Percentiles rank a stretch among this genome's conserved stretches.
Evolutionary conservation across 2,797 vertebrate genomes (phyloP).

Genomic region (Poecilia wingei): DNA sequence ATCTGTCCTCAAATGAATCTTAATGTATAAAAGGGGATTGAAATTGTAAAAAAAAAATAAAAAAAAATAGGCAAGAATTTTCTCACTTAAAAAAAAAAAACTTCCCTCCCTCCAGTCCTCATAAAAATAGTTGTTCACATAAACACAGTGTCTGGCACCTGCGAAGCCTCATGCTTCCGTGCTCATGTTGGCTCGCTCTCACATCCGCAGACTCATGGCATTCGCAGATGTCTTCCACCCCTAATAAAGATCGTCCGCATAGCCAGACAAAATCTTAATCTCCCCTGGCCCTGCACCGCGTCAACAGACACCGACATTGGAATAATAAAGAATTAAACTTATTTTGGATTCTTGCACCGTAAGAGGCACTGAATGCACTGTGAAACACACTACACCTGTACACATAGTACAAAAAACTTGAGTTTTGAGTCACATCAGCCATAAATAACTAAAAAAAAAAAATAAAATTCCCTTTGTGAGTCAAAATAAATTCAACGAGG

Average conservation of each 20-base stretch:
- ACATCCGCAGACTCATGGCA: slow-evolving; percentile 55
- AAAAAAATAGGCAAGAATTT: not conserved
- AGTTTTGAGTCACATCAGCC: slow-evolving; percentile 33
- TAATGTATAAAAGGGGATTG: not conserved
- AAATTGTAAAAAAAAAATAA: not conserved
- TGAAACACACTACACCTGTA: slow-evolving; percentile 7
- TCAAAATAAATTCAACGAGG: slow-evolving; percentile 44
- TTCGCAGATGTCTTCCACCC: slow-evolving; percentile 64
- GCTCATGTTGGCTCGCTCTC: slow-evolving; percentile 55
- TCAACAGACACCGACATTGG: slow-evolving; percentile 22
- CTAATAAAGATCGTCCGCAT: slow-evolving; percentile 34
- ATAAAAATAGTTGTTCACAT: slow-evolving; percentile 6
- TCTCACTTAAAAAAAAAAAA: not conserved
- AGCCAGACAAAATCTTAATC: slow-evolving; percentile 34
- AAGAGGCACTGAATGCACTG: not conserved
- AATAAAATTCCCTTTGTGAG: slow-evolving; percentile 27
- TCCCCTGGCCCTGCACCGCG: slow-evolving; percentile 33
- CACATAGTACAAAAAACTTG: slow-evolving; percentile 1
- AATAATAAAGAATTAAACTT: slow-evolving; percentile 14
- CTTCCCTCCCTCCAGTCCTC: slow-evolving; percentile 1
- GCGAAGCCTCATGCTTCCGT: slow-evolving; percentile 42
- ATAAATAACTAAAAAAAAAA: slow-evolving; percentile 16
- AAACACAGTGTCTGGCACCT: slow-evolving; percentile 45
- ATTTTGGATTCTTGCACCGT: slow-evolving; percentile 3
- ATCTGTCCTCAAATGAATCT: not conserved